Base-by-base conservation (phyloP, 2,113 vertebrate genomes). In the Beaufortia kweichowensis region DNA sequence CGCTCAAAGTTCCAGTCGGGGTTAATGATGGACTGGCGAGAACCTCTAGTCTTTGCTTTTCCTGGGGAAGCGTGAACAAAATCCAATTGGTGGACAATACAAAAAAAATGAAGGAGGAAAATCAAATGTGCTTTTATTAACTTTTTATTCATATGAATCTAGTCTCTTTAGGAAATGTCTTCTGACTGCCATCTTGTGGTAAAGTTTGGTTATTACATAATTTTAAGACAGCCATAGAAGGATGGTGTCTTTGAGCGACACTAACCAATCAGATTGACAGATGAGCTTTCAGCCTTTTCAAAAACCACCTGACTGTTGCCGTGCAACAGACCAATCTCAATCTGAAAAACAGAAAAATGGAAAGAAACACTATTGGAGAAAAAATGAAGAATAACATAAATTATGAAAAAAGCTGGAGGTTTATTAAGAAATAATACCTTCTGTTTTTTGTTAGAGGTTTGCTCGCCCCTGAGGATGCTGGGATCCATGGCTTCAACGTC, bases 1-100 rank as follows among this genome's bases (percentile, higher is more conserved):
- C 92, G 94, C 91, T 98, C 97, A 87, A 98, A 99, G 84, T 98
- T 98, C 97, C 97, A 99, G 86, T 99, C 97, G 0, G 97, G 97
- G 85, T 95, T 98, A 89, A 99, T 99, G 90, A 99, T 98, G 2
- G 96, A 97, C 87, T 98, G 97, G 0, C 95, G 93, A 48, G 95
- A 93, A 82, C 95, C 96, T 84, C 94, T 91, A 71, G 95, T 96
- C 89, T 95, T 98, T 5, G 96, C 88, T 87, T 96, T 99, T 28
- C 97, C 97, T 99, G 56, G 48, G 33, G 46, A 66, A 19, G 12
- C 8, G 78, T 28, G 5, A 33, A 55, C 41, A 65, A 41, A 63
- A 48, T 78, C 43, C 14, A 10, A n/a, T 2, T 35, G 2, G 43
- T 48, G 28, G 61, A 21, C 3, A 35, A 53, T 46, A 65, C 28